Evolutionary conservation across 2,797 vertebrate genomes (phyloP).

Genomic region (Anguilla megastoma): DNA sequence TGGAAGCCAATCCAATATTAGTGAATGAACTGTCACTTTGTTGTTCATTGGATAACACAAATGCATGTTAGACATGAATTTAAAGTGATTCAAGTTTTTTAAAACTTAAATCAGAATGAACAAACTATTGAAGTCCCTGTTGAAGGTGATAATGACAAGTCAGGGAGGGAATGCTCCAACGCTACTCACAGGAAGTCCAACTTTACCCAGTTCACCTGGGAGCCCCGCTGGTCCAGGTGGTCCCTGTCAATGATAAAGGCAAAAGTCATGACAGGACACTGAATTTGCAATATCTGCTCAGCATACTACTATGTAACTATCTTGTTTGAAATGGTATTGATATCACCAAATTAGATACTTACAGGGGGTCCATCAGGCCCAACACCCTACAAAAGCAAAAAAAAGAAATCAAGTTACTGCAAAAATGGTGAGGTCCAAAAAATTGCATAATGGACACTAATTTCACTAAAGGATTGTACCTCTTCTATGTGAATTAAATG

Average conservation of each 20-base stretch:
- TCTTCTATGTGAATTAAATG: not conserved
- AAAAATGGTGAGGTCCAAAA: not conserved
- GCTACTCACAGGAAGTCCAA: conserved; percentile 85
- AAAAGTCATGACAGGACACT: not conserved
- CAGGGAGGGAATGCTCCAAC: not conserved
- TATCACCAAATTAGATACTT: conserved; percentile 62
- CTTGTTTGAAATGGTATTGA: not conserved
- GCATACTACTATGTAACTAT: not conserved
- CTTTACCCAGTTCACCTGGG: conserved; percentile 85
- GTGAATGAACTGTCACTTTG: not conserved
- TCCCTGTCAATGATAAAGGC: conserved; percentile 73
- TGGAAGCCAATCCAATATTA: not conserved
- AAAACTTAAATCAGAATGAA: not conserved
- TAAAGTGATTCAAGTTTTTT: not conserved
- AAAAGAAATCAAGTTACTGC: not conserved
- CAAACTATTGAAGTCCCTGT: not conserved
- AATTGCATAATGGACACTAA: not conserved
- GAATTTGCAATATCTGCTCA: not conserved
- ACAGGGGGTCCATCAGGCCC: conserved; percentile 86
- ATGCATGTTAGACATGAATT: not conserved
- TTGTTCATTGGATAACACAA: not conserved
- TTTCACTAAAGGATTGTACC: not conserved
- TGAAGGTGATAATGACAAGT: not conserved
- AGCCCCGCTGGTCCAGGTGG: conserved; percentile 86
- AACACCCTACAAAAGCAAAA: conserved; percentile 77